Evolutionary conservation across 2,888 invertebrate genomes (phyloP).

Genomic region (Bombylius major): DNA sequence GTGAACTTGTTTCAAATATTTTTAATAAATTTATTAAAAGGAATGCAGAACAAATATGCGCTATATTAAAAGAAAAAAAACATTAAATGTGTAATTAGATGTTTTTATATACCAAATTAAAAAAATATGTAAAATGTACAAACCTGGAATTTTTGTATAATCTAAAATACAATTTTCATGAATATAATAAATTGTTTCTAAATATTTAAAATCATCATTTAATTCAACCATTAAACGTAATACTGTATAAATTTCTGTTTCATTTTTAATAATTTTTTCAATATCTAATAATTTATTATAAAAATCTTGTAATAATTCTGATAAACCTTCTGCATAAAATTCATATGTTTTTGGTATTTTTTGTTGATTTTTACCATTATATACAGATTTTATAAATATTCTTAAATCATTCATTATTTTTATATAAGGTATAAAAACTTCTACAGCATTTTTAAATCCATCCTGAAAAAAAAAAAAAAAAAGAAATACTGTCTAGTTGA

Average conservation of each 20-base stretch:
- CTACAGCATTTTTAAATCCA: conserved; percentile 21
- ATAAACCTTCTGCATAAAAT: conserved; percentile 37
- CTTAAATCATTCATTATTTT: conserved; percentile 29
- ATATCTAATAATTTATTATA: conserved; percentile 27
- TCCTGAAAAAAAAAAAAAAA: conserved; percentile 15
- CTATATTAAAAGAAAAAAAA: conserved; percentile 3
- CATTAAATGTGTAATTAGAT: no score
- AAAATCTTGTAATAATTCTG: conserved; percentile 33
- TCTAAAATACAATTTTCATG: conserved; percentile 29
- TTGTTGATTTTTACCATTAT: conserved; percentile 16
- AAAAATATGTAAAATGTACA: conserved; percentile 14
- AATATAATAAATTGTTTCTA: conserved; percentile 34
- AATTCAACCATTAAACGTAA: conserved; percentile 32
- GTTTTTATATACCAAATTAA: neutral
- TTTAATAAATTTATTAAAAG: conserved; percentile 37
- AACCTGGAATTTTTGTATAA: conserved; percentile 29
- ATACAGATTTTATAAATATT: conserved; percentile 29
- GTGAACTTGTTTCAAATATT: conserved; percentile 24
- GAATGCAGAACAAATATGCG: conserved; percentile 33
- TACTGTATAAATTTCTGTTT: conserved; percentile 33
- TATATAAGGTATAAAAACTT: conserved; percentile 24
- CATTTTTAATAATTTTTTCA: conserved; percentile 33
- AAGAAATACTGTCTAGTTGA: no score
- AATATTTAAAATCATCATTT: conserved; percentile 24
- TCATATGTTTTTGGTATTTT: conserved; percentile 37